A percentile compares a stretch with the other conserved stretches of the same genome.
Conservation (phyloP, 2,797 vertebrate genomes). For the Neopelma chrysocephalum region DNA sequence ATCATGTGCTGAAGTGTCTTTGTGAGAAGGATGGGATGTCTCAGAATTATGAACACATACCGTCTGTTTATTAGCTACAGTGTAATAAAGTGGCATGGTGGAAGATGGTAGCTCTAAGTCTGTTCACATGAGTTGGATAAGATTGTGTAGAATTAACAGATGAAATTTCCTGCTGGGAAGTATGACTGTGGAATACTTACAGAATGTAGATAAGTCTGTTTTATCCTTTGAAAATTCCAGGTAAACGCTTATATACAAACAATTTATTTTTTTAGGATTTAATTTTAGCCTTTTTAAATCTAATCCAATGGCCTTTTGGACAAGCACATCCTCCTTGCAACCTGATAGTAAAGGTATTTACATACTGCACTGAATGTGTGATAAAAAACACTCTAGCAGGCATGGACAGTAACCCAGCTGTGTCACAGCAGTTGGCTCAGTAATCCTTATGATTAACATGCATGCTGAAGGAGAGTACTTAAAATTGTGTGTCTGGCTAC, state of each 20-base stretch:
- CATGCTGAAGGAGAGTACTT: constrained; percentile 69
- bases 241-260: constrained; percentile 56
- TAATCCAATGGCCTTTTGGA: constrained; percentile 99
- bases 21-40: background rate
- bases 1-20: background rate
- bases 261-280: constrained; percentile 93
- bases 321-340: constrained; percentile 86
- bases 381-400: constrained; percentile 57
- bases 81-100: background rate
- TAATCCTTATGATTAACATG: constrained; percentile 69
- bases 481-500: constrained; percentile 15
- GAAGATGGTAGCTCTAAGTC: background rate
- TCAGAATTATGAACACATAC: background rate
- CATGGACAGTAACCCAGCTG: constrained; percentile 71
- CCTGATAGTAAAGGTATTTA: constrained; percentile 94
- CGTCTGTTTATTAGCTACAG: background rate
- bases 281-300: constrained; percentile 99
- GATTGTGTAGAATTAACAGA: background rate
- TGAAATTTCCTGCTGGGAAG: background rate
- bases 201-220: background rate
- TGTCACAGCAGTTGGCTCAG: constrained; percentile 79
- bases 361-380: constrained; percentile 81
- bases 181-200: background rate
- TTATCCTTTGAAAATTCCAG: constrained; percentile 30
- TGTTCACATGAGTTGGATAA: background rate